Percentiles rank a stretch among this genome's conserved stretches.
These are phyloP conservation scores for Tapera naevia DNA, from an alignment of 2,797 vertebrate genomes.

Conservation along the genomic window DNA sequence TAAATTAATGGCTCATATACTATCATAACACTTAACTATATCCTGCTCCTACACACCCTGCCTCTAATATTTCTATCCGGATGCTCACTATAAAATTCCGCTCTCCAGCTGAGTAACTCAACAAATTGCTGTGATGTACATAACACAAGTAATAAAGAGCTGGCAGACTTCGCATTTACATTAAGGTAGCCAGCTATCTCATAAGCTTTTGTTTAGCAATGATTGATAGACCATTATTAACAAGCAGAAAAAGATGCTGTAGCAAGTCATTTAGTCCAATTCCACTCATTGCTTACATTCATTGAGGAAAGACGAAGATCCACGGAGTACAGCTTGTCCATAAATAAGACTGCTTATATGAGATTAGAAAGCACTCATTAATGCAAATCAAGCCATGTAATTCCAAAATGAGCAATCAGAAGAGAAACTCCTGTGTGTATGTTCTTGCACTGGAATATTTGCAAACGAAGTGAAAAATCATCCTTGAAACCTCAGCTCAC, in stretches of 20 bases:
- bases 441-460: background rate
- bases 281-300: background rate
- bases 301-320: background rate
- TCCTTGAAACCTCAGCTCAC: background rate
- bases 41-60: background rate
- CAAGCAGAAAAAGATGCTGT: background rate
- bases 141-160: slow-evolving; percentile 36
- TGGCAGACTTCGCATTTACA: background rate
- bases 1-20: slow-evolving; percentile 6
- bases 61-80: background rate
- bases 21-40: background rate
- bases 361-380: slow-evolving; percentile 1
- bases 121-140: slow-evolving; percentile 2
- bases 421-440: background rate
- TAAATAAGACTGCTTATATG: background rate
- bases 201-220: background rate
- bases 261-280: background rate
- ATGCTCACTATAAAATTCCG: background rate
- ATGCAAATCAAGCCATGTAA: background rate
- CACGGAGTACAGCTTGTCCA: background rate
- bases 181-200: slow-evolving; percentile 7
- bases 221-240: slow-evolving; percentile 23
- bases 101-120: background rate
- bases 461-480: background rate
- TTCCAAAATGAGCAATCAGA: background rate